Conservation (phyloP, 2,888 invertebrate species). For the Eristalis tenax region DNA sequence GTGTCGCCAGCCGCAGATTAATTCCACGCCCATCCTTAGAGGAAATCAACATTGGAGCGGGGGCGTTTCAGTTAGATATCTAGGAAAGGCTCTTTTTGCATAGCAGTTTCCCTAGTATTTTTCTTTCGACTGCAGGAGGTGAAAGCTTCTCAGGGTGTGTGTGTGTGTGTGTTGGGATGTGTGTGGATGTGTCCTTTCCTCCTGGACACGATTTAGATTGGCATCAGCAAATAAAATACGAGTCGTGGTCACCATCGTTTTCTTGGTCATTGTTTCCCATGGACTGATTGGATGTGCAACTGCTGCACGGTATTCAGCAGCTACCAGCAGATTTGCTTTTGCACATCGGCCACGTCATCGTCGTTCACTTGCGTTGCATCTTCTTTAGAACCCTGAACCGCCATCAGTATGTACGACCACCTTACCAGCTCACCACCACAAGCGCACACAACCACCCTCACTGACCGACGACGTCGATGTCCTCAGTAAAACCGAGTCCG, state of each 20-base stretch:
- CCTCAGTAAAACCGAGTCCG: slow-evolving; percentile 16
- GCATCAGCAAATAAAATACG: slow-evolving; percentile 56
- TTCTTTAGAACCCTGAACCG: slow-evolving; percentile 58
- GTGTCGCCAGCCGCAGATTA: not conserved
- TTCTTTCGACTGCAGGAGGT: not conserved
- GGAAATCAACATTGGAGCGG: slow-evolving; percentile 1
- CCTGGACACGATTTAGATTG: slow-evolving; percentile 55
- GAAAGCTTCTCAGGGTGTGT: slow-evolving; percentile 29
- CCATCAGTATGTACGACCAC: slow-evolving; percentile 54
- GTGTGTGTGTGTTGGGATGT: slow-evolving; percentile 6
- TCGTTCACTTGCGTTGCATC: slow-evolving; percentile 40
- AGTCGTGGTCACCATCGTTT: slow-evolving; percentile 43
- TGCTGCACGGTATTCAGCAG: slow-evolving; percentile 42
- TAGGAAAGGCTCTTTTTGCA: not conserved
- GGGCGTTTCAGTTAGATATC: not conserved
- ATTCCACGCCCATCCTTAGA: not conserved
- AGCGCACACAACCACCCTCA: not conserved
- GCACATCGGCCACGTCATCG: slow-evolving; percentile 50
- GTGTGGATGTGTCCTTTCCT: slow-evolving; percentile 11
- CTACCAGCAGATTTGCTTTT: slow-evolving; percentile 57
- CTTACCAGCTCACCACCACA: slow-evolving; percentile 32
- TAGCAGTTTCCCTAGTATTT: not conserved
- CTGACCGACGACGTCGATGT: not conserved
- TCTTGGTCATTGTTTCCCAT: slow-evolving; percentile 58
- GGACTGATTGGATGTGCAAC: slow-evolving; percentile 19